Percentiles rank a stretch among this genome's conserved stretches.
phyloP scores from a whole-genome alignment of 1,140 invertebrate genomes.

The Caenorhabditis latens region DNA sequence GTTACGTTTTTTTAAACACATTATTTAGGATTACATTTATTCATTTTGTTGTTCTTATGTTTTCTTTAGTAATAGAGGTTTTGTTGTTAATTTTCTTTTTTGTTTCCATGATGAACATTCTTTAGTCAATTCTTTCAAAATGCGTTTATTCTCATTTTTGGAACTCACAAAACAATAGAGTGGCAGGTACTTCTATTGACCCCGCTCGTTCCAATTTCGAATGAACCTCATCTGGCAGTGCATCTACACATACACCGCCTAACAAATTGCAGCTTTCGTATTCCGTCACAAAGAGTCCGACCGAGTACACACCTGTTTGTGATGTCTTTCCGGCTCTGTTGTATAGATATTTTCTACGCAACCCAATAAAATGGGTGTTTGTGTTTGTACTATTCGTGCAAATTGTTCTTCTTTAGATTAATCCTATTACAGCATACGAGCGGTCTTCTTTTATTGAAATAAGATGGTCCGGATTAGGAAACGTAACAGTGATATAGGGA shows the following conservation, averaged over 20 bases:
- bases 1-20: too few species aligned
- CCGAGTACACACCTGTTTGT: conserved; percentile 41
- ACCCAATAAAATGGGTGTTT: conserved; percentile 28
- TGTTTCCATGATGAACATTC: too few species aligned
- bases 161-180: too few species aligned
- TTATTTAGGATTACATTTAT: too few species aligned
- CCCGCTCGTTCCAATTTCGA: too few species aligned
- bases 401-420: conserved; percentile 41
- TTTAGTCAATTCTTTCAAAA: too few species aligned
- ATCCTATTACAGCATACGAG: neutral
- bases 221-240: too few species aligned
- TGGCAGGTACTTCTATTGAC: too few species aligned
- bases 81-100: too few species aligned
- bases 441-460: neutral
- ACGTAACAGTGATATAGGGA: neutral
- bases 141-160: too few species aligned
- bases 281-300: conserved; percentile 46
- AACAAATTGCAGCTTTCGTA: conserved; percentile 19
- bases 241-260: neutral
- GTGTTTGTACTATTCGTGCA: conserved; percentile 7
- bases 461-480: neutral
- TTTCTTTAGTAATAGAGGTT: too few species aligned
- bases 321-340: conserved; percentile 41
- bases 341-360: neutral
- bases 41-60: too few species aligned